Evolutionary conservation across 2,888 invertebrate genomes (phyloP).

Genomic region (Callyntrura guangdongensis): DNA sequence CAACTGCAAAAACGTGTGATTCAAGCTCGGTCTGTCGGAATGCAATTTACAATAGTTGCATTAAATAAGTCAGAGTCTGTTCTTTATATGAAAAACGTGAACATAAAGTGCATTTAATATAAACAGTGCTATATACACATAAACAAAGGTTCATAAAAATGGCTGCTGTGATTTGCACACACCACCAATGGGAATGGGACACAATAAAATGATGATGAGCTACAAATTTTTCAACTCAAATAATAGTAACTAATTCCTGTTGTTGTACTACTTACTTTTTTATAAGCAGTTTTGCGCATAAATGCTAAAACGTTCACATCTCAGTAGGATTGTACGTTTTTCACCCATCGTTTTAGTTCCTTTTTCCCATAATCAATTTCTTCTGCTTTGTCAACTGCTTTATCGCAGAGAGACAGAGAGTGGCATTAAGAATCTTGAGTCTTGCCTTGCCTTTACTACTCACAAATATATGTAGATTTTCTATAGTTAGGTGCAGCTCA

Average conservation of each 20-base stretch:
- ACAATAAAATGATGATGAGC: background rate
- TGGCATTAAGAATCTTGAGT: background rate
- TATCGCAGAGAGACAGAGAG: background rate
- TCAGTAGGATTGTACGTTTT: background rate
- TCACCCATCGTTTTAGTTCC: background rate
- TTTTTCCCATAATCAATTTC: slow-evolving; percentile 26
- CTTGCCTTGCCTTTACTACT: background rate
- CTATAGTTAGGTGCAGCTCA: background rate
- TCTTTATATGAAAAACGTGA: no score
- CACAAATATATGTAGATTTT: background rate
- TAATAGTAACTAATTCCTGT: background rate
- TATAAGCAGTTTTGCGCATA: background rate
- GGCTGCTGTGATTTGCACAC: background rate
- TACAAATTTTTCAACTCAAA: background rate
- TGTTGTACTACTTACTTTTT: background rate
- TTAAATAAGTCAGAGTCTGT: background rate
- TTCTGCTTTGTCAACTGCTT: background rate
- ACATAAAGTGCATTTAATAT: no score
- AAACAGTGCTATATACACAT: no score
- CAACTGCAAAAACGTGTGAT: no score
- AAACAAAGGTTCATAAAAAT: background rate
- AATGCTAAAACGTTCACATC: background rate
- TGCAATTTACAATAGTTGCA: background rate
- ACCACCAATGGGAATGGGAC: background rate
- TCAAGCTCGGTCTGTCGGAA: no score